These are phyloP conservation scores for Sminthurides aquaticus DNA, from an alignment of 2,888 invertebrate species.

Conservation along the genomic window DNA sequence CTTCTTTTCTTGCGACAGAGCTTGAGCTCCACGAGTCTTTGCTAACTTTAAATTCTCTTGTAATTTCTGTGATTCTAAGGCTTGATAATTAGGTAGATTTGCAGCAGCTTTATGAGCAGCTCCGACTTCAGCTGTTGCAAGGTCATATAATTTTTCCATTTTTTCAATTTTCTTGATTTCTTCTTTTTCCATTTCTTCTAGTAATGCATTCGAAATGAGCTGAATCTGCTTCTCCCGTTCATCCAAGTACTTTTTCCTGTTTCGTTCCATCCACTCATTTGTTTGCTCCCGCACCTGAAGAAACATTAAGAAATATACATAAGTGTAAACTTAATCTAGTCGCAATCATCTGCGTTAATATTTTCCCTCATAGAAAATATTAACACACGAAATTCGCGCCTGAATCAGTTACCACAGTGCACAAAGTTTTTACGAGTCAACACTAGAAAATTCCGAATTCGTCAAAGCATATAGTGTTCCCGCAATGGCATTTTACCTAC, in stretches of 20 bases:
- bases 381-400: too few species aligned
- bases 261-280: conserved; percentile 23
- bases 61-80: conserved; percentile 6
- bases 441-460: too few species aligned
- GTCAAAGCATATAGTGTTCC: too few species aligned
- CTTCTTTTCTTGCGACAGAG: conserved; percentile 15
- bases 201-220: conserved; percentile 11
- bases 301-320: not conserved
- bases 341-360: too few species aligned
- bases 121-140: conserved; percentile 18
- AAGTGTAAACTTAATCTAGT: too few species aligned
- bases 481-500: too few species aligned
- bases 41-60: conserved; percentile 11
- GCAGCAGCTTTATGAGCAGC: conserved; percentile 22
- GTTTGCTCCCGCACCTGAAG: conserved; percentile 19
- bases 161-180: conserved; percentile 17
- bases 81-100: conserved; percentile 15
- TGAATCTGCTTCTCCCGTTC: conserved; percentile 16
- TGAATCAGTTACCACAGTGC: too few species aligned
- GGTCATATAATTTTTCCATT: conserved; percentile 22
- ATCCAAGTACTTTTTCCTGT: conserved; percentile 14
- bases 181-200: conserved; percentile 11
- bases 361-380: too few species aligned
- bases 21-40: conserved; percentile 13
- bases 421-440: too few species aligned